These are phyloP conservation scores for Molossus alvarezi DNA, from an alignment of 2,797 vertebrate species.

Conservation along the genomic window DNA sequence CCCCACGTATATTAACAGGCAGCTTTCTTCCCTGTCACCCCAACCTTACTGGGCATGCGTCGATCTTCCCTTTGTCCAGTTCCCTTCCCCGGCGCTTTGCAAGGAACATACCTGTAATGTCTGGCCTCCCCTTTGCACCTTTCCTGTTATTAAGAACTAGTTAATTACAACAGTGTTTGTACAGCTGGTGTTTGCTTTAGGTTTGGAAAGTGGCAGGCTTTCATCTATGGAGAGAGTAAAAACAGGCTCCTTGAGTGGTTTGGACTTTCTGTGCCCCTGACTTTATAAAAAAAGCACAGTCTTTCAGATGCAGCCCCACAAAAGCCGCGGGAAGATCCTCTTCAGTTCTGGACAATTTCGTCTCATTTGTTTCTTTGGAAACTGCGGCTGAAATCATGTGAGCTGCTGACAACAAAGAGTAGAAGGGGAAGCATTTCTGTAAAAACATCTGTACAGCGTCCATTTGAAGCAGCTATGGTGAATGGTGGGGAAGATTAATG, in stretches of 20 bases:
- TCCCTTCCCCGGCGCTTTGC: too few relatives aligned
- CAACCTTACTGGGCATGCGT: too few relatives aligned
- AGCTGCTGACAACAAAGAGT: slow-evolving; percentile 58
- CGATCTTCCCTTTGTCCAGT: too few relatives aligned
- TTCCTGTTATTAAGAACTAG: too few relatives aligned
- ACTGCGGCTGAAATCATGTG: slow-evolving; percentile 34
- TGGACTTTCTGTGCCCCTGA: background rate
- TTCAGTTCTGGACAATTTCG: background rate
- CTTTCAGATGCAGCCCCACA: background rate
- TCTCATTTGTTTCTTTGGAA: slow-evolving; percentile 71
- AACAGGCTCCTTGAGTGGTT: background rate
- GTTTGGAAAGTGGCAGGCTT: background rate
- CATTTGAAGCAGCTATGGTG: slow-evolving; percentile 74
- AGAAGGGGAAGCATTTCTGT: slow-evolving; percentile 78
- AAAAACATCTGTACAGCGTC: slow-evolving; percentile 80
- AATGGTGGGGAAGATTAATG: slow-evolving; percentile 76
- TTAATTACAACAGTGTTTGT: too few relatives aligned
- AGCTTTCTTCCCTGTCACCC: too few relatives aligned
- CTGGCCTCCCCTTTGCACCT: too few relatives aligned
- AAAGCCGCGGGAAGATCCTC: background rate
- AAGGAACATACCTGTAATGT: too few relatives aligned
- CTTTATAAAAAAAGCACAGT: background rate
- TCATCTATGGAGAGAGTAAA: background rate
- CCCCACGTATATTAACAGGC: too few relatives aligned
- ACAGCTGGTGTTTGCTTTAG: background rate